These are phyloP conservation scores for Poeciliopsis paucimaculata DNA, from an alignment of 2,797 vertebrate genomes.

Conservation along the genomic window DNA sequence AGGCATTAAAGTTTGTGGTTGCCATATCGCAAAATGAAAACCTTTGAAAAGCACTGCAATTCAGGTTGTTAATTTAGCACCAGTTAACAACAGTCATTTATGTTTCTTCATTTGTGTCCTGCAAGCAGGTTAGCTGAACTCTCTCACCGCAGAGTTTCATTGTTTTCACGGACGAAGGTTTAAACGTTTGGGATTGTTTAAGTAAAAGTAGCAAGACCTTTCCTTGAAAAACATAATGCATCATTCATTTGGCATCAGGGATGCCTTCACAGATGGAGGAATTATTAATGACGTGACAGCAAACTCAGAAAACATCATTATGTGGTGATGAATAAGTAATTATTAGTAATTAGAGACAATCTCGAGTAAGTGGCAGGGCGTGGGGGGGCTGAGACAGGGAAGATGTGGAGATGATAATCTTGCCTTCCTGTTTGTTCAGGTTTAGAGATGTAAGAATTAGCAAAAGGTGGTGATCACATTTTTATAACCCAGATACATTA, in stretches of 20 bases:
- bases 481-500: not conserved
- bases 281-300: not conserved
- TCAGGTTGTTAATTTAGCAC: not conserved
- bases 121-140: not conserved
- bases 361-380: not conserved
- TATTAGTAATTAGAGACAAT: not conserved
- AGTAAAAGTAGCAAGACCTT: not conserved
- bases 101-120: not conserved
- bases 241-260: not conserved
- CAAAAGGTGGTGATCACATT: not conserved
- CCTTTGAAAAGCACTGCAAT: not conserved
- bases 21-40: not conserved
- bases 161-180: not conserved
- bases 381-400: no score
- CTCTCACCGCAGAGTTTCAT: not conserved
- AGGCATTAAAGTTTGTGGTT: not conserved
- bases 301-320: not conserved
- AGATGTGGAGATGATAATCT: not conserved
- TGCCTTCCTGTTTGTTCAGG: not conserved
- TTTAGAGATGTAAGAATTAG: not conserved
- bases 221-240: not conserved
- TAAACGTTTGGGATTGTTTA: not conserved
- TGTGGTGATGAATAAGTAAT: constrained; percentile 1
- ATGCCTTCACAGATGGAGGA: not conserved
- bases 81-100: not conserved